phyloP scores from a whole-genome alignment of 2,797 vertebrate species.

The Chelon auratus region DNA sequence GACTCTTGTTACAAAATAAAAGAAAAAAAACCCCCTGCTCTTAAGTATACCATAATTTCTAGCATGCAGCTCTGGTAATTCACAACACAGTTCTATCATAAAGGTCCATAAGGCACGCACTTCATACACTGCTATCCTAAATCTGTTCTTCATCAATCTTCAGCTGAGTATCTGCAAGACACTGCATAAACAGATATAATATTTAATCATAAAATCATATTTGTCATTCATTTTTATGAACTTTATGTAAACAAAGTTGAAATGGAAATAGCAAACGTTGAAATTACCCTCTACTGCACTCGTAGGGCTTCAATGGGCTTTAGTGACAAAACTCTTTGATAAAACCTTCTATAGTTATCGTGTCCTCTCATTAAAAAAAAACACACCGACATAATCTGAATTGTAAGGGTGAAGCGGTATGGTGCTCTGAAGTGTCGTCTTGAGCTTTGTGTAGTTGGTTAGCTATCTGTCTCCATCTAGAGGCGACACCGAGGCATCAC shows the following conservation, averaged over 20 bases:
- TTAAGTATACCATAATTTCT: constrained; percentile 17
- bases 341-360: constrained; percentile 23
- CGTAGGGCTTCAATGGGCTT: constrained; percentile 16
- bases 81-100: constrained; percentile 33
- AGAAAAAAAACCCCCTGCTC: neutral
- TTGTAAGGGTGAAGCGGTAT: constrained; percentile 34
- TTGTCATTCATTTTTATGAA: constrained; percentile 30
- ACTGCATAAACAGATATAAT: neutral
- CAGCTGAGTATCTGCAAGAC: constrained; percentile 35
- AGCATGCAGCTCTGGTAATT: constrained; percentile 55
- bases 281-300: neutral
- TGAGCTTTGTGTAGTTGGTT: constrained; percentile 21
- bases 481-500: constrained; percentile 71
- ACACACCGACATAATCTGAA: constrained; percentile 16
- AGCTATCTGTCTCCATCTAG: constrained; percentile 69
- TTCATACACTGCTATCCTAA: constrained; percentile 29
- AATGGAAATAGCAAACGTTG: constrained; percentile 56
- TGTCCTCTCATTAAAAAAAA: constrained; percentile 29
- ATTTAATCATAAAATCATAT: constrained; percentile 18
- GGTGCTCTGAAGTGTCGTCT: constrained; percentile 17
- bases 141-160: constrained; percentile 23
- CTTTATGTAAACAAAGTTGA: constrained; percentile 66
- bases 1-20: constrained; percentile 21
- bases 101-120: constrained; percentile 75
- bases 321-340: constrained; percentile 14